These are phyloP conservation scores for Labeo catla DNA, from an alignment of 2,113 vertebrate genomes.

Conservation along the genomic window DNA sequence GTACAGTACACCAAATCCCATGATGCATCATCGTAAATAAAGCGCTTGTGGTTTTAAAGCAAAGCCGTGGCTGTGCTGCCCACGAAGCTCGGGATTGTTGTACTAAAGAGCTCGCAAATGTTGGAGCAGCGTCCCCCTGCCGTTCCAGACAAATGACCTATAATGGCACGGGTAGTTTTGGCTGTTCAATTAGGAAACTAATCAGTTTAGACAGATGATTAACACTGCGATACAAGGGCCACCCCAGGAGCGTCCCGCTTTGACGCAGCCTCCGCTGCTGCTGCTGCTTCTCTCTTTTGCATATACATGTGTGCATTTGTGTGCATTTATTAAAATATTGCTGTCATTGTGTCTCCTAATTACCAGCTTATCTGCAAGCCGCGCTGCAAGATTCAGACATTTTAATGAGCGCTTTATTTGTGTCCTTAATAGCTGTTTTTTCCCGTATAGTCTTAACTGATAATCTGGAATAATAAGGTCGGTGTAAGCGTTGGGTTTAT, in stretches of 20 bases:
- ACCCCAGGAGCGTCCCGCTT: slow-evolving; percentile 14
- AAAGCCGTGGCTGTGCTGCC: background rate
- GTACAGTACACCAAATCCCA: slow-evolving; percentile 6
- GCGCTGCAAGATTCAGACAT: background rate
- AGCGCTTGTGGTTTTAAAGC: background rate
- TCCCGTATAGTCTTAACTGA: slow-evolving; percentile 3
- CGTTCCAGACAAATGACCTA: slow-evolving; percentile 15
- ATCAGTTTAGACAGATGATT: slow-evolving; percentile 56
- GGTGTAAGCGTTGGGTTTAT: slow-evolving; percentile 6
- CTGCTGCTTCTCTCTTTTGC: background rate
- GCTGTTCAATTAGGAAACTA: slow-evolving; percentile 52
- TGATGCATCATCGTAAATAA: slow-evolving; percentile 33
- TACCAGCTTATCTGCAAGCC: slow-evolving; percentile 1
- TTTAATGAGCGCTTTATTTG: background rate
- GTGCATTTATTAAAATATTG: slow-evolving; percentile 6
- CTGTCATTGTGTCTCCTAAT: slow-evolving; percentile 9
- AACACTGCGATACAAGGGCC: slow-evolving; percentile 45
- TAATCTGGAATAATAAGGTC: slow-evolving; percentile 12
- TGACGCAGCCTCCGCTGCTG: slow-evolving; percentile 10
- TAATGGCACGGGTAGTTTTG: slow-evolving; percentile 25
- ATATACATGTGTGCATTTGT: background rate
- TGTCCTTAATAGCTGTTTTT: background rate
- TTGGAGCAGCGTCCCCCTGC: slow-evolving; percentile 2
- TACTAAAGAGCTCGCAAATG: background rate
- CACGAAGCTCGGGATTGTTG: background rate